A percentile compares a stretch with the other conserved stretches of the same genome.
Evolutionary conservation across 2,888 invertebrate species (phyloP).

Genomic region (Yponomeuta malinellus): DNA sequence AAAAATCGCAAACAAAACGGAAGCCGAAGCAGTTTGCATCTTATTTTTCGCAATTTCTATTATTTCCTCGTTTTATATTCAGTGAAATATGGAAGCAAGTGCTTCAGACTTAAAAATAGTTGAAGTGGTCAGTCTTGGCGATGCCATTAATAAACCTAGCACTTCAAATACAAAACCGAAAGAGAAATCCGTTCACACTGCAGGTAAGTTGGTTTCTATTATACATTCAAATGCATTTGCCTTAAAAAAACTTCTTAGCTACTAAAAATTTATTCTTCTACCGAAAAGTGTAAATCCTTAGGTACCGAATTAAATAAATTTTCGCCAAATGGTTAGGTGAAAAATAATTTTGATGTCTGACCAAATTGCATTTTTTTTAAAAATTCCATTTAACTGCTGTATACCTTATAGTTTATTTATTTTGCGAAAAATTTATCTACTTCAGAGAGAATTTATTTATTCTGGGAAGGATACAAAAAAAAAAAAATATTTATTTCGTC

Average conservation of each 20-base stretch:
- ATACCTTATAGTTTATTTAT: too few relatives aligned
- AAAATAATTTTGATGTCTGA: too few relatives aligned
- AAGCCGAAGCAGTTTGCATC: too few relatives aligned
- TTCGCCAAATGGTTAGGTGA: too few relatives aligned
- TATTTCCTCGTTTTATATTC: background rate
- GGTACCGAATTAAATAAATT: background rate
- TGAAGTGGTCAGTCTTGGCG: conserved; percentile 2
- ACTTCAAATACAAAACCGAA: background rate
- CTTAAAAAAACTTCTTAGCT: too few relatives aligned
- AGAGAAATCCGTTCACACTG: background rate
- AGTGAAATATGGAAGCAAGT: background rate
- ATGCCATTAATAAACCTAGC: background rate
- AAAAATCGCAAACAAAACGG: background rate
- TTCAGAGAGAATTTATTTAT: too few relatives aligned
- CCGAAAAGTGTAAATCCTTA: background rate
- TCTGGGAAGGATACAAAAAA: too few relatives aligned
- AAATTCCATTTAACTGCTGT: too few relatives aligned
- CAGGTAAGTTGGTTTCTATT: background rate
- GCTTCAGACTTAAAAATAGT: background rate
- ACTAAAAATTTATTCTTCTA: too few relatives aligned
- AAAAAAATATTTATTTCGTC: too few relatives aligned
- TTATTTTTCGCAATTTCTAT: background rate
- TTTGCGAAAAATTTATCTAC: too few relatives aligned
- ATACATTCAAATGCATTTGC: background rate
- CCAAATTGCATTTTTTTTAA: too few relatives aligned